Evolutionary conservation across 2,113 vertebrate genomes (phyloP), one percentile per base, ranked within the genome.

Genomic region (Engraulis encrasicolus): DNA sequence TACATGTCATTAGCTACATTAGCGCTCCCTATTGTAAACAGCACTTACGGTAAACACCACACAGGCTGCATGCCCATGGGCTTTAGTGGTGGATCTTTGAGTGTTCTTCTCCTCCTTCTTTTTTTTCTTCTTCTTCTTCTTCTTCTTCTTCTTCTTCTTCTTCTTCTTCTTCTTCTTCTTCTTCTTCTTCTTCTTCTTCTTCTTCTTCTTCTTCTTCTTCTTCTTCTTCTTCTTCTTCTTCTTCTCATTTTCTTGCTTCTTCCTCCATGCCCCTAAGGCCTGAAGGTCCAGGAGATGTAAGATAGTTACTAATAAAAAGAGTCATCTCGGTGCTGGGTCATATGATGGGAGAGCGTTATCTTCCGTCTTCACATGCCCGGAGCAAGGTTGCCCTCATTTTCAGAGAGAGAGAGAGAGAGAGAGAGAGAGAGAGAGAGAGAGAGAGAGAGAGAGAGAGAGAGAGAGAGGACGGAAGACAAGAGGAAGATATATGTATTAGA

Each of bases 1-100:
- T 84, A 82, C 77, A 83, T 88, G 87, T 87, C 78, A 86, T 79
- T 85, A 86, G 66, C 31, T 9, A n/a, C n/a, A n/a, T n/a, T n/a
- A n/a, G n/a, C n/a, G n/a, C n/a, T n/a, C n/a, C n/a, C n/a, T n/a
- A n/a, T n/a, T n/a, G 23, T 15, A 74, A 74, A 31, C 27, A 74
- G 31, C 66, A 45, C 40, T 3, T 9, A 45, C 9, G 40, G 40
- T 34, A 74, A 74, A 27, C 27, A 74, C 34, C 23, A 71, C 27
- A 74, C 6, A 74, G 31, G 31, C 66, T 31, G 23, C 27, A 5
- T 74, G 66, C 14, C 31, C 66, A 74, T 74, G n/a, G n/a, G n/a
- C n/a, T n/a, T n/a, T n/a, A n/a, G n/a, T n/a, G n/a, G n/a, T n/a
- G n/a, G n/a, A n/a, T n/a, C n/a, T n/a, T n/a, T n/a, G n/a, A n/a